Evolutionary conservation across 1,140 invertebrate genomes (phyloP), one percentile per base, ranked within the genome.

Genomic region (Plutomurus gul): DNA sequence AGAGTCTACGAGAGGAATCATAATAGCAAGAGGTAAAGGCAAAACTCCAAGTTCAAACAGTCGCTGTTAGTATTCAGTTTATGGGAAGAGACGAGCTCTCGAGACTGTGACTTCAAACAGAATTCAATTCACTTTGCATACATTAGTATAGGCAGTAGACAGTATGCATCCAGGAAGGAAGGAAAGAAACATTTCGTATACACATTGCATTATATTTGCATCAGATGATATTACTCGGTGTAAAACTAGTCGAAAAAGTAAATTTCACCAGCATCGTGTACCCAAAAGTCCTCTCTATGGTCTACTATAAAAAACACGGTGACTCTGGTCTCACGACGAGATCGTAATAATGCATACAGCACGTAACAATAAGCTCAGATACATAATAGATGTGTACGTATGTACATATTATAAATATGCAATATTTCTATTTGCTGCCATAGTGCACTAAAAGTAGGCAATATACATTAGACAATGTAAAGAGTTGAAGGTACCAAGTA

Each of bases 121-220:
- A 30, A 65, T 65, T 36, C 25, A n/a, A 36, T 33, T 65, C 56
- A 65, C 16, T 65, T 65, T 65, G 56, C 27, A 5, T 65, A 30
- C 18, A 65, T 18, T 65, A 65, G 8, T 16, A 49, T n/a, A 49
- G 56, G 7, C 16, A 65, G 56, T 25, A 3, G 56, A n/a, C 25
- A 18, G 27, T 33, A 3, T 16, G 30, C 30, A 30, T 33, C 36
- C 18, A 65, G 27, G 56, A 65, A 65, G 56, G 56, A 65, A 65
- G 30, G 16, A 11, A 36, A 30, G 27, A 65, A 65, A 56, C 51
- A 65, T 65, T 65, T 65, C 36, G 56, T 65, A 65, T 65, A 65
- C 25, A 65, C 36, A 33, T 43, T 43, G 27, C 25, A 25, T 65
- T 65, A 36, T 25, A 65, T 65, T 60, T 60, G 51, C 51, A 65